Conservation (phyloP, 2,113 vertebrate species). For the Nyctibius bracteatus region DNA sequence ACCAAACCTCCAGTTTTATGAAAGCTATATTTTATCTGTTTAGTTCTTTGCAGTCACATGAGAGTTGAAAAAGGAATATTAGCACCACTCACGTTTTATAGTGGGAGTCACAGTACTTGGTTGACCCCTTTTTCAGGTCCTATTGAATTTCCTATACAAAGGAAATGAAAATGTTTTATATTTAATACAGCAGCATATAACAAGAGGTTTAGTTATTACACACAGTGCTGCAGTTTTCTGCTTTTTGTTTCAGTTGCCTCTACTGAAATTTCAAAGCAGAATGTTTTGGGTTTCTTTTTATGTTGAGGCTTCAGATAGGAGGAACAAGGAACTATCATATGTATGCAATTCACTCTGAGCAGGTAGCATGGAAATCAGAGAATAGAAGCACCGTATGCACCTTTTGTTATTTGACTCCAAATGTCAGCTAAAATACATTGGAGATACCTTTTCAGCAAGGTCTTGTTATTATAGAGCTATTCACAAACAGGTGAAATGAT, state of each 20-base stretch:
- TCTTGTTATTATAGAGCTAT: not conserved
- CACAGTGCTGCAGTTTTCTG: conserved; percentile 53
- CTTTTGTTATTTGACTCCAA: not conserved
- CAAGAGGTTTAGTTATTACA: conserved; percentile 72
- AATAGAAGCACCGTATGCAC: not conserved
- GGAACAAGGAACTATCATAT: not conserved
- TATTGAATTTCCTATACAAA: conserved; percentile 78
- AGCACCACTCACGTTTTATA: conserved; percentile 75
- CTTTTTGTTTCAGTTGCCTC: conserved; percentile 68
- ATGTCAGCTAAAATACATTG: not conserved
- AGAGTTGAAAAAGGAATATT: conserved; percentile 74
- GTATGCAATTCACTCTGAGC: not conserved
- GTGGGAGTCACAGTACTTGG: conserved; percentile 68
- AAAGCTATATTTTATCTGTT: conserved; percentile 82
- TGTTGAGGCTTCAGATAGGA: not conserved
- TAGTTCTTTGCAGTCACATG: conserved; percentile 67
- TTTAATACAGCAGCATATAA: conserved; percentile 73
- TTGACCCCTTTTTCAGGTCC: conserved; percentile 73
- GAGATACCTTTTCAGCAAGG: not conserved
- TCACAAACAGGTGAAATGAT: not conserved
- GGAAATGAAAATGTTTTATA: conserved; percentile 79
- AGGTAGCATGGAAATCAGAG: not conserved
- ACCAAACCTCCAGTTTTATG: conserved; percentile 77
- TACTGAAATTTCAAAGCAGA: conserved; percentile 53
- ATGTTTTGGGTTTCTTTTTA: conserved; percentile 16